Conservation (phyloP, 2,113 vertebrate genomes). For the Crotalus viridis region DNA sequence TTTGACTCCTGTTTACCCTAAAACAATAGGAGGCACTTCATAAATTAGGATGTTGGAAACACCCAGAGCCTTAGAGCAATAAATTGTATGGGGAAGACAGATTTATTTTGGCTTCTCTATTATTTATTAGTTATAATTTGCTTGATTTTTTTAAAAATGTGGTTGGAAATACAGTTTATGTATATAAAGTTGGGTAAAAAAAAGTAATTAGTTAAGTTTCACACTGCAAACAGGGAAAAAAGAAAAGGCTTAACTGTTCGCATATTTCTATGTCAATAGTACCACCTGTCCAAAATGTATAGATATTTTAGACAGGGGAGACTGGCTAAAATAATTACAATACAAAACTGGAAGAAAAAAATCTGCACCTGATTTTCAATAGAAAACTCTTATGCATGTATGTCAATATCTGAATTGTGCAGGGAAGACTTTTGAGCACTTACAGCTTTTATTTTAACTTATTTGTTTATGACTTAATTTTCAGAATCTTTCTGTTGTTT, state of each 20-base stretch:
- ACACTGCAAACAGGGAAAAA: conserved; percentile 33
- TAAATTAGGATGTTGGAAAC: conserved; percentile 68
- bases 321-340: neutral
- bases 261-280: conserved; percentile 51
- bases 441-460: neutral
- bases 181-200: neutral
- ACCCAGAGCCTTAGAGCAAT: conserved; percentile 48
- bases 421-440: neutral
- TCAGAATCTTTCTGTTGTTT: neutral
- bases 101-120: conserved; percentile 52
- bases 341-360: neutral
- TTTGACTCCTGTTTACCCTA: conserved; percentile 73
- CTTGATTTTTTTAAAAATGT: conserved; percentile 39
- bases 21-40: conserved; percentile 72
- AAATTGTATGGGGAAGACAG: conserved; percentile 45
- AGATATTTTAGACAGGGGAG: neutral
- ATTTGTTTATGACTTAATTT: neutral
- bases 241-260: conserved; percentile 40
- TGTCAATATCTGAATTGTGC: neutral
- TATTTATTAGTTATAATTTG: conserved; percentile 28
- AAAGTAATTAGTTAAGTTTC: neutral
- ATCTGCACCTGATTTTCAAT: neutral
- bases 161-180: conserved; percentile 14
- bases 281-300: neutral
- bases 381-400: neutral